Base-by-base conservation (phyloP, 2,888 invertebrate genomes). In the Tetragnatha montana region DNA sequence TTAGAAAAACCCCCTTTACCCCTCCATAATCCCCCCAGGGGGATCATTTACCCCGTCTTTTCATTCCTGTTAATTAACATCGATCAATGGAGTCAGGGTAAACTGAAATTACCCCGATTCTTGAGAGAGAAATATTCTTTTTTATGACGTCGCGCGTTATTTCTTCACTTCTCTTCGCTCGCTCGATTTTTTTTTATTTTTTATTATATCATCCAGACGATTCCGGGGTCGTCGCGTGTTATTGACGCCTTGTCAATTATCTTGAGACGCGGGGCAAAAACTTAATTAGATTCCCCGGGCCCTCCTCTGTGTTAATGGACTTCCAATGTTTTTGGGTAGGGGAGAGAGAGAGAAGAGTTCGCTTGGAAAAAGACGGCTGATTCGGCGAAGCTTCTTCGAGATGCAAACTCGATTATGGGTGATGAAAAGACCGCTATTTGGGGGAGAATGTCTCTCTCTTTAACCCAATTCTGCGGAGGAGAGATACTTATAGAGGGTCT, bases 161-260 rank as follows among this genome's bases (percentile, higher is more conserved):
- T 75, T 75, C 50, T n/a, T 50, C 50, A 50, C n/a, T n/a, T 8
- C n/a, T 50, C 10, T 17, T 14, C 75, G 49, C 8, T n/a, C 49
- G 4, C 35, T 35, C 35, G 35, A 35, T 35, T 4, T 35, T 2
- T 35, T 4, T 35, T 35, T n/a, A n/a, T 35, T 35, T 35, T 35
- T 35, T 35, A 35, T 35, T 0, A 6, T 4, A 6, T 60, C 22
- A 17, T 12, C 6, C 60, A 60, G 12, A 81, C n/a, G 49, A 47
- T 81, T 2, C 14, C 7, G 70, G 81, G 60, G 12, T n/a, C 74
- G 19, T n/a, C 21, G 70, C 21, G 51, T 84, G 84, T 76, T 84
- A 76, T 84, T 84, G 84, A 84, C 84, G 76, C 69, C 84, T 49
- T 84, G 84, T 84, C 84, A 76, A 84, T 84, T 84, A 84, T 68